A percentile compares a stretch with the other conserved stretches of the same genome.
These are phyloP conservation scores for Andrena haemorrhoa DNA, from an alignment of 2,888 invertebrate genomes.

Conservation along the genomic window DNA sequence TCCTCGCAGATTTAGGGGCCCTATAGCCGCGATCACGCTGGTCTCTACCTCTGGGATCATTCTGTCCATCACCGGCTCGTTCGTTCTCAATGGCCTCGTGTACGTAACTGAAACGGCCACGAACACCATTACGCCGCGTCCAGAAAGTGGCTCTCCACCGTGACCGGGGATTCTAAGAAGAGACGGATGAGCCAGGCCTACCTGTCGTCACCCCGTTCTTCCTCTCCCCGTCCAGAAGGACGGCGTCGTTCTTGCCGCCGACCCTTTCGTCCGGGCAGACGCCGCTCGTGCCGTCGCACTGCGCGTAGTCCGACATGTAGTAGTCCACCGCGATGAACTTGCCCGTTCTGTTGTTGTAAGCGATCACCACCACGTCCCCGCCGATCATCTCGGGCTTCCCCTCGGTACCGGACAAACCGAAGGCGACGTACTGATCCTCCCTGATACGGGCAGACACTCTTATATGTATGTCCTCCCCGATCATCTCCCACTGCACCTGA, in stretches of 20 bases:
- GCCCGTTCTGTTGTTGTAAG: slow-evolving; percentile 87
- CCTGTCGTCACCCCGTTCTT: slow-evolving; percentile 91
- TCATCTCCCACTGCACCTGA: slow-evolving; percentile 95
- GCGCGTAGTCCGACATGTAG: slow-evolving; percentile 92
- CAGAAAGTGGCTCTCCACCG: too few species aligned
- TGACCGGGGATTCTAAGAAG: too few species aligned
- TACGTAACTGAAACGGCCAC: slow-evolving; percentile 87
- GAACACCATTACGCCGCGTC: too few species aligned
- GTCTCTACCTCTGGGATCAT: slow-evolving; percentile 90
- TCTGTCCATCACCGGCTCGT: slow-evolving; percentile 90
- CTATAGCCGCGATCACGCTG: slow-evolving; percentile 95
- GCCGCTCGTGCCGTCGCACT: slow-evolving; percentile 93
- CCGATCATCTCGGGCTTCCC: slow-evolving; percentile 92
- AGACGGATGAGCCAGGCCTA: slow-evolving; percentile 35
- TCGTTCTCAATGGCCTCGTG: slow-evolving; percentile 91
- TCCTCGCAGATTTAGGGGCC: slow-evolving; percentile 91
- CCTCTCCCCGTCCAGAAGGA: slow-evolving; percentile 90
- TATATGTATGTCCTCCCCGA: slow-evolving; percentile 91
- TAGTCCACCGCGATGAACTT: slow-evolving; percentile 93
- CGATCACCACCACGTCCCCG: slow-evolving; percentile 94
- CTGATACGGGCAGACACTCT: slow-evolving; percentile 91
- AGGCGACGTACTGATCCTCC: slow-evolving; percentile 95
- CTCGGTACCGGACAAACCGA: slow-evolving; percentile 93
- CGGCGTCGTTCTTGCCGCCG: slow-evolving; percentile 92
- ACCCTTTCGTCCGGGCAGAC: slow-evolving; percentile 94